Conservation (phyloP, 2,888 invertebrate species). For the Tachystola acroxantha region DNA sequence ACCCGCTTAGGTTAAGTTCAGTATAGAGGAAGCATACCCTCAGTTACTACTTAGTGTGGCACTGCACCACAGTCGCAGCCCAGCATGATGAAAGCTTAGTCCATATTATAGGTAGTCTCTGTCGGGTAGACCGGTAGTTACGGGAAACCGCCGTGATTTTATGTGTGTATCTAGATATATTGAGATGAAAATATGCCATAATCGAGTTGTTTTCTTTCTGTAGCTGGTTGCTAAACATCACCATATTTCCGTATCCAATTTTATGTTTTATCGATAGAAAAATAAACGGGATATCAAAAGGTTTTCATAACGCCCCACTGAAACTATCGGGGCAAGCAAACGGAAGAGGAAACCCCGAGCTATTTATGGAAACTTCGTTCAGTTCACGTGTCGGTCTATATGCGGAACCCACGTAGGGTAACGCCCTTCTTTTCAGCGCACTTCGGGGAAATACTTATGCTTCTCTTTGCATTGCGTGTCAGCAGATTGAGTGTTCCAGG, state of each 20-base stretch:
- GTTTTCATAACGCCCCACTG: conserved; percentile 19
- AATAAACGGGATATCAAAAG: conserved; percentile 16
- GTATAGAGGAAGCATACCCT: no score
- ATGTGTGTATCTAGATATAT: no score
- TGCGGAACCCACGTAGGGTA: conserved; percentile 32
- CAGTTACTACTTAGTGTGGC: no score
- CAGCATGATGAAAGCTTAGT: no score
- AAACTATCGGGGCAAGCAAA: conserved; percentile 34
- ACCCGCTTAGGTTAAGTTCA: no score
- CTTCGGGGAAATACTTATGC: conserved; percentile 18
- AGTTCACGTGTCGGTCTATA: conserved; percentile 26
- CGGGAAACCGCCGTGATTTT: no score
- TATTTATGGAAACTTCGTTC: conserved; percentile 25
- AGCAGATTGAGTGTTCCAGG: conserved; percentile 15
- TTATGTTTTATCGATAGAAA: conserved; percentile 5
- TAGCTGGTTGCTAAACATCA: no score
- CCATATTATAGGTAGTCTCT: no score
- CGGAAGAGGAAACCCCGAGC: conserved; percentile 35
- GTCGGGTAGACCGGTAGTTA: no score
- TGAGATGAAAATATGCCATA: no score
- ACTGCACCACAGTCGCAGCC: no score
- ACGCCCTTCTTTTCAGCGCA: conserved; percentile 40
- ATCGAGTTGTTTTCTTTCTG: no score
- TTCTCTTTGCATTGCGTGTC: conserved; percentile 13
- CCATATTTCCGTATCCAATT: conserved; percentile 3